These are phyloP conservation scores for Porphyrio hochstetteri DNA, from an alignment of 2,113 vertebrate species.

Conservation along the genomic window DNA sequence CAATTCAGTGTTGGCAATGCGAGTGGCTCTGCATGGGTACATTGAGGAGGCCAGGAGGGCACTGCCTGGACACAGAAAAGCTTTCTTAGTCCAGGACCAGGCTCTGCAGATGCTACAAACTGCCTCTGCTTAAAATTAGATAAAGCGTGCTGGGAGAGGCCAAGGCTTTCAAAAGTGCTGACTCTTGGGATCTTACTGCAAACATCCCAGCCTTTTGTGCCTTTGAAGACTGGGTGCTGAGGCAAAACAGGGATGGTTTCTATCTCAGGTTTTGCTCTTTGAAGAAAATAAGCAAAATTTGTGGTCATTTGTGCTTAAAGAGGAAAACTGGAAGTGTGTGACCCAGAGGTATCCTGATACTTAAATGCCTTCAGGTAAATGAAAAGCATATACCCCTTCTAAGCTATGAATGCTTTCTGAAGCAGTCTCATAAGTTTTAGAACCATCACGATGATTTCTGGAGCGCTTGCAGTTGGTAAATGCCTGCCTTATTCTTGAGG, in stretches of 20 bases:
- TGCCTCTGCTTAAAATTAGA: neutral
- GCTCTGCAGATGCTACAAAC: neutral
- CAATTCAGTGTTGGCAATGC: neutral
- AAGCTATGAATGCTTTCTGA: neutral
- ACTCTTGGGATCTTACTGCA: neutral
- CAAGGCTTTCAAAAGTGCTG: neutral
- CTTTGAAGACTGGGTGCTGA: neutral
- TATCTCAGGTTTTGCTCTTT: neutral
- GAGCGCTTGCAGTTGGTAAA: neutral
- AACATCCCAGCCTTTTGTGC: neutral
- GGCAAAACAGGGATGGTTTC: neutral
- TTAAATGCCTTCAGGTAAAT: neutral
- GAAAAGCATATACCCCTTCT: neutral
- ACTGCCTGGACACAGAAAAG: neutral
- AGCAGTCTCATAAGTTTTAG: neutral
- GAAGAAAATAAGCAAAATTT: neutral
- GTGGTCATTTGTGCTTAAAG: neutral
- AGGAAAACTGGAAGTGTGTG: neutral
- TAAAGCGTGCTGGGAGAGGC: neutral
- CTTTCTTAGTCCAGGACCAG: neutral
- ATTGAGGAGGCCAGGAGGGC: neutral
- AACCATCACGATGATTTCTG: neutral
- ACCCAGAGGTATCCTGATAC: neutral
- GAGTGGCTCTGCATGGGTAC: neutral
- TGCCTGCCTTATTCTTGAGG: neutral